A percentile compares a stretch with the other conserved stretches of the same genome.
phyloP scores from a whole-genome alignment of 2,797 vertebrate species.

The Pipistrellus pipistrellus region DNA sequence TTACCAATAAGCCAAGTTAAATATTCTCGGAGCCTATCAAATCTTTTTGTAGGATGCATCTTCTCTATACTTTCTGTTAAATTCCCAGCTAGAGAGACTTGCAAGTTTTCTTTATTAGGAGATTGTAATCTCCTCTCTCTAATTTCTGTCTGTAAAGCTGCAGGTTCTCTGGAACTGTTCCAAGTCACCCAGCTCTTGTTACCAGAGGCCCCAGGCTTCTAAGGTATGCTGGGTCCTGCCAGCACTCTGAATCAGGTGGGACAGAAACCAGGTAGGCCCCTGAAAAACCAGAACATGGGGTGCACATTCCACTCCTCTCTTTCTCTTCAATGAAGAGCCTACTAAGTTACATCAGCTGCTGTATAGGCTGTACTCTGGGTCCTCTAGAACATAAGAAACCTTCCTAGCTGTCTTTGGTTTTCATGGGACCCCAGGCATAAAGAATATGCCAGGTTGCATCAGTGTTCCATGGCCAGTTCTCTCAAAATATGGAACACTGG shows the following conservation, averaged over 20 bases:
- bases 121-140: neutral
- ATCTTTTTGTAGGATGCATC: neutral
- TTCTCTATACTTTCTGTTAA: neutral
- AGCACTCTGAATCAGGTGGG: neutral
- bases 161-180: neutral
- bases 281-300: neutral
- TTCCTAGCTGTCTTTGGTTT: neutral
- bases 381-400: neutral
- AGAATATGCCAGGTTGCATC: neutral
- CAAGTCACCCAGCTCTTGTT: neutral
- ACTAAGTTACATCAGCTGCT: neutral
- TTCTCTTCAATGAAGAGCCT: neutral
- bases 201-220: neutral
- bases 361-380: neutral
- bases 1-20: neutral
- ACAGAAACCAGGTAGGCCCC: neutral
- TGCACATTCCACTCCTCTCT: neutral
- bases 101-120: neutral
- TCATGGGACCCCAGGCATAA: neutral
- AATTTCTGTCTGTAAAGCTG: neutral
- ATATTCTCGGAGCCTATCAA: neutral
- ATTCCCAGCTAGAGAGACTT: neutral
- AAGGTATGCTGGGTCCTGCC: neutral
- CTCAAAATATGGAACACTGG: neutral
- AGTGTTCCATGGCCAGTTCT: neutral